Evolutionary conservation across 2,888 invertebrate species (phyloP), one percentile per base, ranked within the genome.

Genomic region (Watsonalla cultraria): DNA sequence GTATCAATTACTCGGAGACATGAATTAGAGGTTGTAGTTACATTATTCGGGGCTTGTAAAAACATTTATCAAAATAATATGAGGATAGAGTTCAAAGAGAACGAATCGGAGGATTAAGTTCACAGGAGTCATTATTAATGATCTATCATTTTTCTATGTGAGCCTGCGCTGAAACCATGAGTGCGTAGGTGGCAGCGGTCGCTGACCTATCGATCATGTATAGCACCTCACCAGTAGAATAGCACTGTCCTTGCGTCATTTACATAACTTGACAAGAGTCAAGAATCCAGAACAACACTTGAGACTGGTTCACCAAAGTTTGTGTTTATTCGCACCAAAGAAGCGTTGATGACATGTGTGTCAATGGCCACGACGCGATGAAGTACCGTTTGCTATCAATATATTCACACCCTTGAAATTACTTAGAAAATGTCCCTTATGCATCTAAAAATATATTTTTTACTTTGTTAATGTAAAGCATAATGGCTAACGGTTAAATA

Each of bases 201-300:
- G 78, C 59, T 74, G 88, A 90, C 83, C 88, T 72, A 78, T 78
- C 68, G 75, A 86, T 82, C 78, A 81, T 77, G 78, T 85, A 84
- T 86, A 73, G 78, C 84, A 83, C 82, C 78, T 11, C 11, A 5
- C 8, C 5, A 42, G 11, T 42, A 42, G 42, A 42, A 42, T 42
- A 42, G 42, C 42, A 42, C 42, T 68, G 65, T 80, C 77, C 84
- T 80, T 76, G 75, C 75, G 68, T 82, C 80, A 90, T 90, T 90
- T 85, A 87, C 90, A 90, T 90, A 90, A 90, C 86, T 83, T 78
- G 84, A 84, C 86, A 83, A 42, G 75, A 81, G 69, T 75, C 77
- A 79, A 85, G 77, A 78, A 72, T 75, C 68, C 82, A 84, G 68
- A 84, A 76, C 82, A 80, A 86, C 79, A 87, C 80, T 82, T 77